These are phyloP conservation scores for Eurytoma adleriae DNA, from an alignment of 2,888 invertebrate species.

Conservation along the genomic window DNA sequence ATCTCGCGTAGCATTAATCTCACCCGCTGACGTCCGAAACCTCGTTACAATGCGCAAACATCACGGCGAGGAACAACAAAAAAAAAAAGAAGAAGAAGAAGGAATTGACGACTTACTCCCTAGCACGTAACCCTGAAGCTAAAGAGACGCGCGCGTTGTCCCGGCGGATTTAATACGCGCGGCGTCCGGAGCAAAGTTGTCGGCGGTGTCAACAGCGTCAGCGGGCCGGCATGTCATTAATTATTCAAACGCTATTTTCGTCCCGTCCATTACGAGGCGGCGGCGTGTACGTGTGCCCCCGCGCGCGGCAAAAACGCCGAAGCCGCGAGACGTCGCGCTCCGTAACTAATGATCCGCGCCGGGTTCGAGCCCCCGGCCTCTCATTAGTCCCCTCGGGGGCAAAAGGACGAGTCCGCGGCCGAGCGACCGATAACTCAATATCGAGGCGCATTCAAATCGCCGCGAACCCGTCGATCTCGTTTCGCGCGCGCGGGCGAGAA, in stretches of 20 bases:
- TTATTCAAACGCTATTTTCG: constrained; percentile 28
- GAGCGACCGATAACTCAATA: background rate
- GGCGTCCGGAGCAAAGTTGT: background rate
- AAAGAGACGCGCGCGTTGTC: background rate
- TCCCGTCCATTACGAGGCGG: background rate
- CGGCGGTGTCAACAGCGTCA: background rate
- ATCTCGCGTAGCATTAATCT: no score
- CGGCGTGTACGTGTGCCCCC: background rate
- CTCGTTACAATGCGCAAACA: no score
- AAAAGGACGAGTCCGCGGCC: background rate
- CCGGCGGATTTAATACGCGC: background rate
- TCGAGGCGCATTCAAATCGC: no score
- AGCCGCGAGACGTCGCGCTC: background rate
- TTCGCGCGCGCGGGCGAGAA: no score
- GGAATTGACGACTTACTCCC: no score
- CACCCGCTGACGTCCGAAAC: no score
- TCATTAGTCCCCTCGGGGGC: background rate
- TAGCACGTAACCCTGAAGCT: no score
- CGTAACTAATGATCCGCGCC: constrained; percentile 21
- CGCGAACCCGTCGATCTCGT: no score
- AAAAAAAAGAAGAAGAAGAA: no score
- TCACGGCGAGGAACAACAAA: no score
- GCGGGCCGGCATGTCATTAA: constrained; percentile 3
- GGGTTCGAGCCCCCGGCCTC: background rate
- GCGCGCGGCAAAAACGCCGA: background rate